Base-by-base conservation (phyloP, 2,113 vertebrate genomes). In the Sorex fumeus region DNA sequence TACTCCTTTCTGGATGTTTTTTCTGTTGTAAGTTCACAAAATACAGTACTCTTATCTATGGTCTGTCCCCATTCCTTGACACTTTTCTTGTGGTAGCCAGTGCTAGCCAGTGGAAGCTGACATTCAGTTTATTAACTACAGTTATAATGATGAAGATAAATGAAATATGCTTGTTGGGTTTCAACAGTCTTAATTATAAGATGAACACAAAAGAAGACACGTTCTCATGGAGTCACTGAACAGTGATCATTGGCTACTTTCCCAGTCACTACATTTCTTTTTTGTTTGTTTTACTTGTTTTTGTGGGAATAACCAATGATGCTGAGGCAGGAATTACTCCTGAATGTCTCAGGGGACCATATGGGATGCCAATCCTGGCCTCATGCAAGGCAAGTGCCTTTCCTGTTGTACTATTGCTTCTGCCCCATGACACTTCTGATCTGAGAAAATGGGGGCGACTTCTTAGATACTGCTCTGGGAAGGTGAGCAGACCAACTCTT, bases 181-280 rank as follows among this genome's bases (percentile, higher is more conserved):
- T 94, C 74, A 91, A 57, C 60, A 75, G 11, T 88, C 53, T 86
- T 93, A 90, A 95, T 95, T 87, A 71, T 43, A 93, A 34, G 45
- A 62, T 34, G 70, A 89, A 74, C 69, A 91, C 67, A 83, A 85
- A 93, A 45, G 90, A 90, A 85, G 47, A 21, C 3, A 0, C 5
- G 11, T 81, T 74, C 28, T 67, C 86, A 60, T 9, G 72, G 76
- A 80, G 76, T 8, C 34, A 5, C 27, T 23, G 28, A 83, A 18
- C 70, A 60, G 19, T 45, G 23, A 40, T 74, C 5, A 4, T 8
- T 83, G 23, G 83, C 71, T 40, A 40, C 50, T 47, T 50, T 28
- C 47, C 43, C 11, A 10, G 8, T 84, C 32, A 75, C 45, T 50
- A 40, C 40, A 40, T 7, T 40, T 40, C 40, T 40, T 40, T 40